Evolutionary conservation across 1,140 invertebrate species (phyloP).

Genomic region (Ostrea denselamellosa): DNA sequence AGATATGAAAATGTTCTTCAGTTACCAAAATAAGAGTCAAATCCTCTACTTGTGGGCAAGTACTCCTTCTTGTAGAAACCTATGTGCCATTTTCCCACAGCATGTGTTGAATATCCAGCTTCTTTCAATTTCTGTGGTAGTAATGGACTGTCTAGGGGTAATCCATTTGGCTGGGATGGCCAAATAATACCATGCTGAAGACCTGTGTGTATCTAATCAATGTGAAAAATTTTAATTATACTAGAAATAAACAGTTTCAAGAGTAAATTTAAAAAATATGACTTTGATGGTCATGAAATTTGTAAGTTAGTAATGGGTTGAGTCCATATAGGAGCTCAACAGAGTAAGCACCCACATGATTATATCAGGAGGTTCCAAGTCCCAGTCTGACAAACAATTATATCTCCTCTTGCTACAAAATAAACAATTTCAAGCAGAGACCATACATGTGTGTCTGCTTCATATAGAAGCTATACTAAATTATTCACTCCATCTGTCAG

Average conservation of each 20-base stretch:
- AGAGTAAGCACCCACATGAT: too few relatives aligned
- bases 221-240: not conserved
- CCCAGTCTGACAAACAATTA: too few relatives aligned
- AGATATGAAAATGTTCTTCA: not conserved
- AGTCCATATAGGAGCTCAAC: too few relatives aligned
- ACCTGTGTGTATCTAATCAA: constrained; percentile 69
- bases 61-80: constrained; percentile 74
- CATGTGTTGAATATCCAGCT: constrained; percentile 72
- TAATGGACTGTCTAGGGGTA: constrained; percentile 73
- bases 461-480: too few relatives aligned
- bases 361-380: too few relatives aligned
- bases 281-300: too few relatives aligned
- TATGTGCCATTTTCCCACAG: constrained; percentile 77
- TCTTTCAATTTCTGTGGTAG: constrained; percentile 72
- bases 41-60: constrained; percentile 72
- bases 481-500: too few relatives aligned
- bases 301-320: too few relatives aligned
- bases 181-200: constrained; percentile 72
- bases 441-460: too few relatives aligned
- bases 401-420: too few relatives aligned
- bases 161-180: constrained; percentile 65
- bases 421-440: too few relatives aligned
- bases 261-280: not conserved
- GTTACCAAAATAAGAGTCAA: constrained; percentile 72
- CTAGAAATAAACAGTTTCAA: not conserved